phyloP scores from a whole-genome alignment of 1,140 invertebrate genomes.

The Camponotus pennsylvanicus region DNA sequence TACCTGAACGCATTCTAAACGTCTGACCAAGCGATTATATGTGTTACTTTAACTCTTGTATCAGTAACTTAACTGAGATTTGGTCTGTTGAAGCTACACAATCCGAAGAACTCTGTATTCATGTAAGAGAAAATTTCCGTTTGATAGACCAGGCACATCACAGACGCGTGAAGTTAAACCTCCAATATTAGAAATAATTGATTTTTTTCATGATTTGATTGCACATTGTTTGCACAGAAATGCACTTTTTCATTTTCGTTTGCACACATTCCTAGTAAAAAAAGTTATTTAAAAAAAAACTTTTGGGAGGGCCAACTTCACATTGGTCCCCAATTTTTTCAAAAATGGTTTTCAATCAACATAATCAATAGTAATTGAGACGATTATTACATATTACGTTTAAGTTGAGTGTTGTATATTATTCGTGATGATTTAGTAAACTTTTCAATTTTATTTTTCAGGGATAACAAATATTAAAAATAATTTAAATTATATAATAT shows the following conservation, averaged over 20 bases:
- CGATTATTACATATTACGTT: neutral
- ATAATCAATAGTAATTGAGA: slow-evolving; percentile 11
- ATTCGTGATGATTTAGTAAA: neutral
- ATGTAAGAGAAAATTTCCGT: slow-evolving; percentile 6
- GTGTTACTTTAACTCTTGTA: slow-evolving; percentile 30
- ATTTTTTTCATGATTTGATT: no score
- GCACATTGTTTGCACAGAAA: no score
- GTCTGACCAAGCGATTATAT: slow-evolving; percentile 33
- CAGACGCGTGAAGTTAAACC: neutral
- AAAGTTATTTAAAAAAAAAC: no score
- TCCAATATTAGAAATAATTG: no score
- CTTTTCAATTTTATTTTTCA: slow-evolving; percentile 6
- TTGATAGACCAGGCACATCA: neutral
- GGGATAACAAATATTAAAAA: neutral
- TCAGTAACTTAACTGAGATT: neutral
- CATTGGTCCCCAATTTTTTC: no score
- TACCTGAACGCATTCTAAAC: neutral
- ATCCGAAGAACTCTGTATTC: slow-evolving; percentile 3
- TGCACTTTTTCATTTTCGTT: no score
- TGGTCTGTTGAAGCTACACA: slow-evolving; percentile 6
- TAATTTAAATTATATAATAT: neutral
- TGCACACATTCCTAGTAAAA: no score
- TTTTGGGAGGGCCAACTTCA: no score
- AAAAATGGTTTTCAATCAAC: no score
- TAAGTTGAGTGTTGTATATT: slow-evolving; percentile 4